Percentiles rank a stretch among this genome's conserved stretches.
These are phyloP conservation scores for Acleris cristana DNA, from an alignment of 2,888 invertebrate genomes.

Conservation along the genomic window DNA sequence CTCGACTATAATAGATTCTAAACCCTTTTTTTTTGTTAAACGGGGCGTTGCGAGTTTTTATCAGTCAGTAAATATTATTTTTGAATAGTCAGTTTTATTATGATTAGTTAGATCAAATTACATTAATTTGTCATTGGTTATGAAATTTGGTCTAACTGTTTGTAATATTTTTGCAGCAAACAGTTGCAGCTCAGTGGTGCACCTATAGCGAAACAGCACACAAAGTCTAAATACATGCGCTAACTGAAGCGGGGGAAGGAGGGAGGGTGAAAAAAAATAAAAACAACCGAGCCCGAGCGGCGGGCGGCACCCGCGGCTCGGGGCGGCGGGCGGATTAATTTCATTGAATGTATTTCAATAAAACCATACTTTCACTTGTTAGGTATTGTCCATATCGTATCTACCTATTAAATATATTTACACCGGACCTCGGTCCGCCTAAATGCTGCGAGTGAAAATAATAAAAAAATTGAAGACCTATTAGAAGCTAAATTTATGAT, in stretches of 20 bases:
- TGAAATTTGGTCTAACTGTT: no score
- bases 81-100: not conserved
- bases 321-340: constrained; percentile 74
- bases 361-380: constrained; percentile 81
- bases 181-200: no score
- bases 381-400: constrained; percentile 82
- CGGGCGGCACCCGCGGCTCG: constrained; percentile 39
- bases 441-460: constrained; percentile 68
- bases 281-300: constrained; percentile 40
- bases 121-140: no score
- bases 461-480: constrained; percentile 79
- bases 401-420: constrained; percentile 80
- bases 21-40: no score
- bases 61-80: not conserved
- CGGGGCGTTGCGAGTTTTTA: no score
- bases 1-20: no score
- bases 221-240: constrained; percentile 63
- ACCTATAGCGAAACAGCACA: constrained; percentile 34
- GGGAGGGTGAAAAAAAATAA: constrained; percentile 61
- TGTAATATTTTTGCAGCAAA: no score
- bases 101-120: no score
- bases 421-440: constrained; percentile 53
- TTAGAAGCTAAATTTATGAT: constrained; percentile 79
- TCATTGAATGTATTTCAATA: constrained; percentile 82
- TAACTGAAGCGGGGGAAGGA: constrained; percentile 56